These are phyloP conservation scores for Steatornis caripensis DNA, from an alignment of 2,113 vertebrate species.

Conservation along the genomic window DNA sequence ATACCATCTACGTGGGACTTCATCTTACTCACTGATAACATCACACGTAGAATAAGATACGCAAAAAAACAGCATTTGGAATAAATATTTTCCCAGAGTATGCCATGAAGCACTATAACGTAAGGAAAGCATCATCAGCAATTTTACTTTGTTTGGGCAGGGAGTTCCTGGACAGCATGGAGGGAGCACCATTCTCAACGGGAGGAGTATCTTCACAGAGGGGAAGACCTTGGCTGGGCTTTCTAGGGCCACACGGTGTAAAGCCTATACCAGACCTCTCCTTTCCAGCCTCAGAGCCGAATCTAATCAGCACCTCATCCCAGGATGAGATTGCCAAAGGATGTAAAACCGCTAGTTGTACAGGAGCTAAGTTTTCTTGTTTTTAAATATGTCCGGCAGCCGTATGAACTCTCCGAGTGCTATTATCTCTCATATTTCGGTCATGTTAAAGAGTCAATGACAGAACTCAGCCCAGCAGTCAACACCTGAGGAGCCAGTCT, in stretches of 20 bases:
- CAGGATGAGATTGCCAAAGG: neutral
- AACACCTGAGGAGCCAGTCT: rapidly evolving
- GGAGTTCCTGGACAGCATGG: no score
- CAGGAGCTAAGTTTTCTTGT: neutral
- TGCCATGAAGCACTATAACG: neutral
- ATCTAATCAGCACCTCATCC: neutral
- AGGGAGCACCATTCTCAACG: neutral
- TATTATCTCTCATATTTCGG: rapidly evolving
- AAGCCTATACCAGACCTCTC: neutral
- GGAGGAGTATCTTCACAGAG: neutral
- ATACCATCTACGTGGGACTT: neutral
- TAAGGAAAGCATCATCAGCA: neutral
- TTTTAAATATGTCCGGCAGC: neutral
- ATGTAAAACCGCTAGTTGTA: neutral
- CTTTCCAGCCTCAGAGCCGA: neutral
- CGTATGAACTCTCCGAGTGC: rapidly evolving
- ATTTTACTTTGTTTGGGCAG: neutral
- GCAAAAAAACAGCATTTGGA: neutral
- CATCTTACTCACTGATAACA: neutral
- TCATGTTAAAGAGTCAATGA: rapidly evolving
- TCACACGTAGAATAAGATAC: rapidly evolving
- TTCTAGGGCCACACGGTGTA: rapidly evolving
- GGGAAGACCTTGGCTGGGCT: neutral
- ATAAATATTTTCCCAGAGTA: neutral
- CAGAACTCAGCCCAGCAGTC: neutral